Percentiles rank a stretch among this genome's conserved stretches.
These are phyloP conservation scores for Semaprochilodus insignis DNA, from an alignment of 2,797 vertebrate genomes.

Conservation along the genomic window DNA sequence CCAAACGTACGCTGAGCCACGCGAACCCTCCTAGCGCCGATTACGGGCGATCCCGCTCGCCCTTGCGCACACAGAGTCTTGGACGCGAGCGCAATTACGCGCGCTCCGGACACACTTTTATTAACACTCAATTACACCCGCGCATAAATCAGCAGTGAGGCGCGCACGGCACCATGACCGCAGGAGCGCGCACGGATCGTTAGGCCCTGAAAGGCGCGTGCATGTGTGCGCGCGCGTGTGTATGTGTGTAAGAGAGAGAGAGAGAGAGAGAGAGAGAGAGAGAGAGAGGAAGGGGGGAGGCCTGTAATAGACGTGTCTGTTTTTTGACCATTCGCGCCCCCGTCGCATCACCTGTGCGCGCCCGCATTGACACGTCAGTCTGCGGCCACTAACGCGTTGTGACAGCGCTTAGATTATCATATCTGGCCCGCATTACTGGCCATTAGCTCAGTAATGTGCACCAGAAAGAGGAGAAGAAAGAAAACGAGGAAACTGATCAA, in stretches of 20 bases:
- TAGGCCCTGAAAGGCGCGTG: slow-evolving; percentile 51
- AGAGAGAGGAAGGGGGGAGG: slow-evolving; percentile 25
- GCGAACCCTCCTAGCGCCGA: slow-evolving; percentile 71
- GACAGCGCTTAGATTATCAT: slow-evolving; percentile 89
- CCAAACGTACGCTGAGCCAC: slow-evolving; percentile 17
- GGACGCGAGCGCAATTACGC: slow-evolving; percentile 81
- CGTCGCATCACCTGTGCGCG: slow-evolving; percentile 76
- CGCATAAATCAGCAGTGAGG: slow-evolving; percentile 79
- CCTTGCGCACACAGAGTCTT: slow-evolving; percentile 76
- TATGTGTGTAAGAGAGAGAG: background rate
- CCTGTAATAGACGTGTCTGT: slow-evolving; percentile 78
- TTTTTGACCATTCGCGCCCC: slow-evolving; percentile 78
- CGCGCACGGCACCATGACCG: slow-evolving; percentile 62
- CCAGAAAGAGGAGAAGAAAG: slow-evolving; percentile 60
- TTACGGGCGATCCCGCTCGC: slow-evolving; percentile 83
- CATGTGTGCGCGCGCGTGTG: slow-evolving; percentile 13
- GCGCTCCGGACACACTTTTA: slow-evolving; percentile 83
- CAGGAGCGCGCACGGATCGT: slow-evolving; percentile 66
- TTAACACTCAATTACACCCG: slow-evolving; percentile 87
- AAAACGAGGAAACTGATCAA: slow-evolving; percentile 71
- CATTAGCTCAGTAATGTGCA: slow-evolving; percentile 82
- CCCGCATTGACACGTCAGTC: slow-evolving; percentile 86
- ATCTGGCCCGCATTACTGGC: slow-evolving; percentile 84
- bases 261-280: slow-evolving; percentile 9
- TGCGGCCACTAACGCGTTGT: slow-evolving; percentile 81